These are phyloP conservation scores for Peromyscus polionotus DNA, from an alignment of 2,113 vertebrate genomes.

Conservation along the genomic window DNA sequence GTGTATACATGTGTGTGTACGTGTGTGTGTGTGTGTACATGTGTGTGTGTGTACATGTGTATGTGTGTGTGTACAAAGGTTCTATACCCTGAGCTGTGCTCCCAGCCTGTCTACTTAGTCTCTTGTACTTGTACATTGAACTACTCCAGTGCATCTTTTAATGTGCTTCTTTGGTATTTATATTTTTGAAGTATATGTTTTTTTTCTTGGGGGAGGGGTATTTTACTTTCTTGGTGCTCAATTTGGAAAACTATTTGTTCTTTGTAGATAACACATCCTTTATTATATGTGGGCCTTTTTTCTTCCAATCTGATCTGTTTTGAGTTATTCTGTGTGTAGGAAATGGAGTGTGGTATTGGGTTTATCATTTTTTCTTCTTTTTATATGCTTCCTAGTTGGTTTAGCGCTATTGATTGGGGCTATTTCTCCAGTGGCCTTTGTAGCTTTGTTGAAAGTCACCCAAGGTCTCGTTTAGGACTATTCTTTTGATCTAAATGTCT, in stretches of 20 bases:
- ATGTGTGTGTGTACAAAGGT: neutral
- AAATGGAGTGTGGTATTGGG: neutral
- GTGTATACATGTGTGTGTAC: no score
- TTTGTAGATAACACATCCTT: neutral
- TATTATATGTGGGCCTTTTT: conserved; percentile 1
- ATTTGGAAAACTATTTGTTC: neutral
- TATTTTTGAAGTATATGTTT: neutral
- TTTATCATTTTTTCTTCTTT: neutral
- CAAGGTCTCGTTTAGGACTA: neutral
- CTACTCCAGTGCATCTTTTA: neutral
- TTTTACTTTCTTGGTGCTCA: neutral
- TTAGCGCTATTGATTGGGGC: neutral
- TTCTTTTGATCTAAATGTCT: neutral
- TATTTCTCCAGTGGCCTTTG: conserved; percentile 10
- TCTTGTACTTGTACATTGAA: neutral
- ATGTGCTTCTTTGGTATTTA: neutral
- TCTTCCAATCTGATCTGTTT: neutral
- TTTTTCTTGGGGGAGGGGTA: neutral
- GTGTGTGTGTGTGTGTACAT: no score
- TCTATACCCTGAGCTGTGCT: neutral
- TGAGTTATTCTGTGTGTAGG: neutral
- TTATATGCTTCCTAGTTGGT: neutral
- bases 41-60: no score
- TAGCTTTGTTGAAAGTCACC: neutral
- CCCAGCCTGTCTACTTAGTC: neutral